Conservation (phyloP, 2,888 invertebrate species). For the Stenodera caucasica region DNA sequence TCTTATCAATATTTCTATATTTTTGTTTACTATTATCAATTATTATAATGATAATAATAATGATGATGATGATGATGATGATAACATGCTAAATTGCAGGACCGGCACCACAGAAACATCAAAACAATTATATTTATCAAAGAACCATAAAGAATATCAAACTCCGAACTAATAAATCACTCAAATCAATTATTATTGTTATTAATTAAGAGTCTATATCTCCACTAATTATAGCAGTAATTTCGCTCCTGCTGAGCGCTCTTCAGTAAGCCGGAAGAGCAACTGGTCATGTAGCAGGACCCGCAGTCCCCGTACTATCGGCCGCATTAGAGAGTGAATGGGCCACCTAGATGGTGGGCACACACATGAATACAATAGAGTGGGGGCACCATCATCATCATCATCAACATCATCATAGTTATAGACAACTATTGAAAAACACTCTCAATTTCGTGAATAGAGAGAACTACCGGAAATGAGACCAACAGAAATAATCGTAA, state of each 20-base stretch:
- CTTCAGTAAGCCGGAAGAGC: conserved; percentile 50
- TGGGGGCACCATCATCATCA: conserved; percentile 25
- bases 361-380: conserved; percentile 19
- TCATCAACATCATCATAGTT: not conserved
- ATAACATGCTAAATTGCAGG: conserved; percentile 51
- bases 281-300: conserved; percentile 49
- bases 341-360: conserved; percentile 38
- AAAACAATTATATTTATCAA: too few relatives aligned
- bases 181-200: too few relatives aligned
- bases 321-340: conserved; percentile 41
- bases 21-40: not conserved
- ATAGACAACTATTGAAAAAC: too few relatives aligned
- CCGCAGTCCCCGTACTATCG: conserved; percentile 35
- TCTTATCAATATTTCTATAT: too few relatives aligned
- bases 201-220: not conserved
- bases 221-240: conserved; percentile 6
- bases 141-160: too few relatives aligned
- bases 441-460: conserved; percentile 54
- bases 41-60: not conserved
- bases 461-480: conserved; percentile 49
- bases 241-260: conserved; percentile 31
- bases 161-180: conserved; percentile 1
- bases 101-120: conserved; percentile 43
- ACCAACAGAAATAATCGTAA: too few relatives aligned
- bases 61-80: conserved; percentile 26